phyloP scores from a whole-genome alignment of 64 coral and sea anemone genomes.

The Acropora yongei region DNA sequence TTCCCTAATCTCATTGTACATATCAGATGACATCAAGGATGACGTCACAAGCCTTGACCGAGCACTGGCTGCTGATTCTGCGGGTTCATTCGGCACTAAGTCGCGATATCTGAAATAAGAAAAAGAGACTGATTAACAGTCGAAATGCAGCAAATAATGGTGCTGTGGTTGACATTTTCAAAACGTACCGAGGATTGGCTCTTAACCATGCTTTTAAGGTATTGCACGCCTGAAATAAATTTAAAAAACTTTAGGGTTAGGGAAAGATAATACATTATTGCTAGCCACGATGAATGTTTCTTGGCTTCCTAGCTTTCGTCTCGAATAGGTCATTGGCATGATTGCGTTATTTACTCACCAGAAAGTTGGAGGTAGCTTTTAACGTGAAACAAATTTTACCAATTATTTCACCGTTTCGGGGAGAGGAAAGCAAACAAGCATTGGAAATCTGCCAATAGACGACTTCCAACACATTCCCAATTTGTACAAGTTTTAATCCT shows the following conservation, averaged over 20 bases:
- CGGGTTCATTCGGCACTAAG: slow-evolving; percentile 51
- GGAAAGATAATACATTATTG: background rate
- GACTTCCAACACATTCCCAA: no score
- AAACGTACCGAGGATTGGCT: slow-evolving; percentile 82
- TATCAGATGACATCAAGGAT: slow-evolving; percentile 86
- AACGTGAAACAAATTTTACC: no score
- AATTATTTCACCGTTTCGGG: no score
- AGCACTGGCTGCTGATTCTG: slow-evolving; percentile 33
- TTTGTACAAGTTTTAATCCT: no score
- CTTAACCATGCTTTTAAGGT: slow-evolving; percentile 88
- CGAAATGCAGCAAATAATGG: background rate
- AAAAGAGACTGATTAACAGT: background rate
- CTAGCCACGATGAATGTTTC: no score
- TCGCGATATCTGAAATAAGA: slow-evolving; percentile 71
- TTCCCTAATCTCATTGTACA: slow-evolving; percentile 96
- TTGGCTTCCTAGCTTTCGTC: no score
- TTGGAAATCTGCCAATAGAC: no score
- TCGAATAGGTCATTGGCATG: no score
- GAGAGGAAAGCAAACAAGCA: no score
- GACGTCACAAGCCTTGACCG: slow-evolving; percentile 60
- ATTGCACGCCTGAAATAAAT: slow-evolving; percentile 75
- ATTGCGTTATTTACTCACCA: no score
- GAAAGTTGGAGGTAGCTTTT: no score
- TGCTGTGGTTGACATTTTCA: background rate
- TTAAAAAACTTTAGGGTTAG: background rate